phyloP scores from a whole-genome alignment of 1,140 invertebrate genomes.

The Drosophila navojoa region DNA sequence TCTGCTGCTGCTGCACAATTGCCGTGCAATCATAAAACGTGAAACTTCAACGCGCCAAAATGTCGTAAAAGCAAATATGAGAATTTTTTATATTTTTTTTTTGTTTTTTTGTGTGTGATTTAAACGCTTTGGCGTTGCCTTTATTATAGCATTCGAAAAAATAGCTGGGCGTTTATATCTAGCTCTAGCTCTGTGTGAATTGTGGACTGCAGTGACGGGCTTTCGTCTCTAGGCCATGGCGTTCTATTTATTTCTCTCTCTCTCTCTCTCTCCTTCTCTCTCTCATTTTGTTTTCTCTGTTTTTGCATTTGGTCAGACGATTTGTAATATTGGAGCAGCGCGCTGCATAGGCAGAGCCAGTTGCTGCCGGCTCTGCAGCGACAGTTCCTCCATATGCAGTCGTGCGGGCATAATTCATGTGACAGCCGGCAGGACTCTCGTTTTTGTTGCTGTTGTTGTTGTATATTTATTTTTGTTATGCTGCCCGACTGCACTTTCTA shows the following conservation, averaged over 20 bases:
- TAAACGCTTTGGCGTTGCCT: slow-evolving; percentile 52
- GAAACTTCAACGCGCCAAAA: slow-evolving; percentile 51
- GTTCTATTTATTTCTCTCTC: not conserved
- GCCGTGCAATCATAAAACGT: slow-evolving; percentile 59
- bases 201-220: slow-evolving; percentile 74
- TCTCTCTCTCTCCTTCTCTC: not conserved
- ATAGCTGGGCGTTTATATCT: too few relatives aligned
- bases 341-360: not conserved
- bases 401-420: slow-evolving; percentile 72
- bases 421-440: slow-evolving; percentile 39
- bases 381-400: slow-evolving; percentile 42
- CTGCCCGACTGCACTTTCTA: slow-evolving; percentile 44
- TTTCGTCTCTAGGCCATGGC: slow-evolving; percentile 32
- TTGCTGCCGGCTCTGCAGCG: too few relatives aligned
- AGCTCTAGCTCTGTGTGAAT: slow-evolving; percentile 28
- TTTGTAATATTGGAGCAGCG: slow-evolving; percentile 47
- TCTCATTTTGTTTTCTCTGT: not conserved
- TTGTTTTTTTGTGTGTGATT: slow-evolving; percentile 53
- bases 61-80: slow-evolving; percentile 66
- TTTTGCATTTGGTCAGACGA: slow-evolving; percentile 21
- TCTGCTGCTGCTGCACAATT: slow-evolving; percentile 20
- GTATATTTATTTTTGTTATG: not conserved
- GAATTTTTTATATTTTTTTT: slow-evolving; percentile 26
- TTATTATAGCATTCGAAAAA: not conserved
- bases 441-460: not conserved